A percentile compares a stretch with the other conserved stretches of the same genome.
Evolutionary conservation across 2,113 vertebrate species (phyloP).

Genomic region (Corythornis cristatus): DNA sequence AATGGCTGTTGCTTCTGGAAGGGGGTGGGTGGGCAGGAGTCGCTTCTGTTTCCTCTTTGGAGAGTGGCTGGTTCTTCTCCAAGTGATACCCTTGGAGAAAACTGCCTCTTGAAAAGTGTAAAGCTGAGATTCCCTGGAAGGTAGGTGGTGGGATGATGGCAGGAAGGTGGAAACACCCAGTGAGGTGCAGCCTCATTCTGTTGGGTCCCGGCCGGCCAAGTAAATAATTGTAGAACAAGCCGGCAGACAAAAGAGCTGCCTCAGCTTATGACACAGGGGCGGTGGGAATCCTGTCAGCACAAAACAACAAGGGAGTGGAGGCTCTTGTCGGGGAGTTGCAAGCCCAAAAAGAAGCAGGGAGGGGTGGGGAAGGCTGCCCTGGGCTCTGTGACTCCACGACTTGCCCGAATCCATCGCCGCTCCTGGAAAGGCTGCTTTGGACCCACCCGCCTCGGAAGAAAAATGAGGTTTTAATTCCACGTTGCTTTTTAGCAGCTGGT

Average conservation of each 20-base stretch:
- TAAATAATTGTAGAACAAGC: slow-evolving; percentile 84
- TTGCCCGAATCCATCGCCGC: not conserved
- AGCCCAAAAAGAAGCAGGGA: not conserved
- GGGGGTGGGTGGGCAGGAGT: not conserved
- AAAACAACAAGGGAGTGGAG: not conserved
- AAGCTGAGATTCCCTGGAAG: not conserved
- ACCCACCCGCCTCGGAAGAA: not conserved
- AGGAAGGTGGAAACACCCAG: not conserved
- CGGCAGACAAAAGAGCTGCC: slow-evolving; percentile 73
- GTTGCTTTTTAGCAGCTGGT: not conserved
- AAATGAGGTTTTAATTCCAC: not conserved
- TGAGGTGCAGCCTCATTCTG: slow-evolving; percentile 26
- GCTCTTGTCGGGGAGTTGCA: not conserved
- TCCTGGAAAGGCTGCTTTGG: not conserved
- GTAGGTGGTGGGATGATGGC: not conserved
- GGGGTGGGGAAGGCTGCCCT: not conserved
- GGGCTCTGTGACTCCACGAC: not conserved
- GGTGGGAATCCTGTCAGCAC: slow-evolving; percentile 35
- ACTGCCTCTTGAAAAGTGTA: not conserved
- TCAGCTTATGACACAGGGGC: slow-evolving; percentile 57
- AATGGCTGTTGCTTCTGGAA: not conserved
- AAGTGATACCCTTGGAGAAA: not conserved
- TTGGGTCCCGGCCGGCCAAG: slow-evolving; percentile 15
- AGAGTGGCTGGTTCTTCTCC: not conserved
- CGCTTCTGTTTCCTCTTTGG: not conserved